Evolutionary conservation across 2,113 vertebrate genomes (phyloP), one percentile per base, ranked within the genome.

Genomic region (Mesembrinibis cayennensis): DNA sequence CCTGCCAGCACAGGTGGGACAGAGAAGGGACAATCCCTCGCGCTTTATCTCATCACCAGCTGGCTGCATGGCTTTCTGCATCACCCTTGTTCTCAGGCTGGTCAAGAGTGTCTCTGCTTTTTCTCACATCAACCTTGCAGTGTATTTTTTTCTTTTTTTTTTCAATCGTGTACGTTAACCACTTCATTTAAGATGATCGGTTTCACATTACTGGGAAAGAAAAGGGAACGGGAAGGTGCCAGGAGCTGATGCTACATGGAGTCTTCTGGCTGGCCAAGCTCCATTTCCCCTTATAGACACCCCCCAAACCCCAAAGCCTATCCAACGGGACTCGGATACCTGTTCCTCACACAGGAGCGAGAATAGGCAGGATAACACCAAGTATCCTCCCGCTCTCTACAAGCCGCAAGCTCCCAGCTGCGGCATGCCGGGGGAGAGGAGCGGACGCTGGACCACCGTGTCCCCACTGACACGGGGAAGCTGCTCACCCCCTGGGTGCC

Each of bases 41-140:
- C 0, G 4, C 50, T 82, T 90, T 40, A 52, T 61, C 89, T 79
- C 38, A 66, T 73, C 74, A 77, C 34, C 70, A 81, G 80, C 50
- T 23, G 21, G 26, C 55, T 66, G 44, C n/a, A 73, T 1, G 13
- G 49, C n/a, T 80, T 87, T 70, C 34, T 82, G 67, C 66, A 58
- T 56, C 0, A 0, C 58, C 16, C 66, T 36, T 52, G 58, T 44
- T 38, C 83, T 94, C 0, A 0, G 18, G 40, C 40, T 3, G 0
- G 17, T 52, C 25, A 25, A 59, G 32, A 84, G 32, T 7, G 74
- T 56, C 82, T 87, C 65, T 87, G 76, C 49, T 32, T 69, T 80
- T 82, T 66, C 65, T 80, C 50, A 69, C 1, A 1, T 18, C 47
- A 82, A n/a, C 18, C 30, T 78, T 62, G 21, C 29, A 45, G 38